Evolutionary conservation across 1,140 invertebrate genomes (phyloP).

Genomic region (Charaxes varanes): DNA sequence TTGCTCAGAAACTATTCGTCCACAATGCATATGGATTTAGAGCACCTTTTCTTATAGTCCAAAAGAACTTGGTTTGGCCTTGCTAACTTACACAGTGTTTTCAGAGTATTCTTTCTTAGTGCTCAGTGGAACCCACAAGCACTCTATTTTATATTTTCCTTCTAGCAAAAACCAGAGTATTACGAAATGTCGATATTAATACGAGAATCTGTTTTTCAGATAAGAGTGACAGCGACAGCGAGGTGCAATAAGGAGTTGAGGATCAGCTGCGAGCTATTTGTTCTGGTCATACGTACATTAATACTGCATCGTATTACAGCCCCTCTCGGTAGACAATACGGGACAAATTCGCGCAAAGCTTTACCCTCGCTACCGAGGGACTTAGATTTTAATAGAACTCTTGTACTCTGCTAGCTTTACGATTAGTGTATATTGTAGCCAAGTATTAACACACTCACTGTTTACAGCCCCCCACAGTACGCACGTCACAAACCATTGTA

Average conservation of each 20-base stretch:
- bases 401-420: slow-evolving; percentile 64
- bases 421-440: slow-evolving; percentile 44
- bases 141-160: too few species aligned
- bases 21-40: too few species aligned
- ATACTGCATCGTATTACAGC: slow-evolving; percentile 53
- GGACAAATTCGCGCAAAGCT: slow-evolving; percentile 1
- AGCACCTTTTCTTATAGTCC: too few species aligned
- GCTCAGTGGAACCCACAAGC: too few species aligned
- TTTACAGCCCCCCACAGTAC: slow-evolving; percentile 55
- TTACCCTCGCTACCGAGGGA: slow-evolving; percentile 23
- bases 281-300: slow-evolving; percentile 71
- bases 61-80: too few species aligned
- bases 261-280: slow-evolving; percentile 50
- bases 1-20: too few species aligned
- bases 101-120: too few species aligned
- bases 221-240: slow-evolving; percentile 94
- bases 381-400: slow-evolving; percentile 35
- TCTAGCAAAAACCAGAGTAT: too few species aligned
- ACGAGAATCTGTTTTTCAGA: too few species aligned
- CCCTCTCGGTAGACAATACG: slow-evolving; percentile 32
- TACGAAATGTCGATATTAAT: too few species aligned
- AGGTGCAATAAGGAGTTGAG: slow-evolving; percentile 82
- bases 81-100: too few species aligned
- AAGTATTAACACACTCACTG: slow-evolving; percentile 73
- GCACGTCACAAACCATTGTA: slow-evolving; percentile 35